Base-by-base conservation (phyloP, 2,797 vertebrate genomes). In the Acanthopagrus latus region DNA sequence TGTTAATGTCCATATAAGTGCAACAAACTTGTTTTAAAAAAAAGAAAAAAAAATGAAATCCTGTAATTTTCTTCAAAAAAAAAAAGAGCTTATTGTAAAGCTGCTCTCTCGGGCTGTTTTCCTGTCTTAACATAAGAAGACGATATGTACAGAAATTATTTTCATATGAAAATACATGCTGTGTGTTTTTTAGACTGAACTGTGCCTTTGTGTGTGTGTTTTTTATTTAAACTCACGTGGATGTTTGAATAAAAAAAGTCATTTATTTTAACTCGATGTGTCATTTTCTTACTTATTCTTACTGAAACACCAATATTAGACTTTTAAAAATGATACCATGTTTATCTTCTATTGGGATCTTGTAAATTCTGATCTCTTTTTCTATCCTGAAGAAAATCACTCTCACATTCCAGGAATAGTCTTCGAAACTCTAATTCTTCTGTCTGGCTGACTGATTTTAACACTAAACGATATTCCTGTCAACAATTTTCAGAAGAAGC, bases 191-290 rank as follows among this genome's bases (percentile, higher is more conserved):
- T 84, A 75, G 64, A 85, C 72, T 52, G 64, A 71, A 88, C 70
- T 82, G 57, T 90, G 57, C 83, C 4, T 87, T 84, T 74, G 74
- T 90, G 62, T 90, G 62, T 87, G 29, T 33, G 29, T 33, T 33
- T 33, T 86, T 90, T 94, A 95, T 94, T 95, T 95, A 95, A 95
- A 92, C 87, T 76, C 64, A 71, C 20, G 73, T 85, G 47, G 55
- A 69, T 88, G 89, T 92, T 93, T 95, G 91, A 95, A 95, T 95
- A 95, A 95, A 33, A 33, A 33, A 95, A 90, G 67, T 73, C 81
- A 80, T 80, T 84, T 88, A 92, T 92, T 89, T 89, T 83, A 88
- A 74, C 64, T 80, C 38, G 7, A 62, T 58, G 47, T 74, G 66
- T 91, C 51, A 56, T 74, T 80, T 58, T 54, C 50, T 16, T 41